Base-by-base conservation (phyloP, 2,797 vertebrate genomes). In the Hephaestus fuliginosus region DNA sequence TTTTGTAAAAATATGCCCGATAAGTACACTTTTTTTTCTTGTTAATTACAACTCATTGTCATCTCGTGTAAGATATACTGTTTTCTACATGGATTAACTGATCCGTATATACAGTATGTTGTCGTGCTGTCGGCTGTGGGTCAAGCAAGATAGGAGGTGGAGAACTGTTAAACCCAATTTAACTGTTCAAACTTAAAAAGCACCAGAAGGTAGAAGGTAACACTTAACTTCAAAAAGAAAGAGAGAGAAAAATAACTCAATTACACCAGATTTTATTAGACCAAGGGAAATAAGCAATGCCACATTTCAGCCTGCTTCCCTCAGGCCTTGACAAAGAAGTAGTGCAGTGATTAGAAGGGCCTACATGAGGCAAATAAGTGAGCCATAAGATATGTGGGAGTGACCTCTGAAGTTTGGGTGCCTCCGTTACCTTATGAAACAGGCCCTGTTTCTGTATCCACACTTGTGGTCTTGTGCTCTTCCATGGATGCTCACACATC, bases 361-460 rank as follows among this genome's bases (percentile, higher is more conserved):
- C 20, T 20, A 6, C 30, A 46, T 28, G 41, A 66, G 49, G 53
- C 0, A 1, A 72, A 36, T 25, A 33, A 41, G 43, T 69, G 51
- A 71, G 33, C 33, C 39, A 30, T 20, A 61, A 11, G 20, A 53
- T 46, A 56, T 18, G 15, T 18, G 10, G 46, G 30, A 49, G 33
- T 30, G 46, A 66, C 49, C 17, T 71, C 55, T 25, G 8, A 55
- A 36, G 56, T 68, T 64, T 60, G 28, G 14, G 5, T 46, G 22
- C 56, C 60, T 79, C 46, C 33, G n/a, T 55, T 52, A 53, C 66
- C 30, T 67, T 52, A 12, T 71, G 46, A 79, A 87, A 79, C 43
- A 48, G 36, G 51, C 65, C 2, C 6, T 65, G 2, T 56, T 73
- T 20, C 12, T 43, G 36, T 55, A 70, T 52, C 52, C 48, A 48